A percentile compares a stretch with the other conserved stretches of the same genome.
These are phyloP conservation scores for Nasonia oneida DNA, from an alignment of 2,888 invertebrate genomes.

Conservation along the genomic window DNA sequence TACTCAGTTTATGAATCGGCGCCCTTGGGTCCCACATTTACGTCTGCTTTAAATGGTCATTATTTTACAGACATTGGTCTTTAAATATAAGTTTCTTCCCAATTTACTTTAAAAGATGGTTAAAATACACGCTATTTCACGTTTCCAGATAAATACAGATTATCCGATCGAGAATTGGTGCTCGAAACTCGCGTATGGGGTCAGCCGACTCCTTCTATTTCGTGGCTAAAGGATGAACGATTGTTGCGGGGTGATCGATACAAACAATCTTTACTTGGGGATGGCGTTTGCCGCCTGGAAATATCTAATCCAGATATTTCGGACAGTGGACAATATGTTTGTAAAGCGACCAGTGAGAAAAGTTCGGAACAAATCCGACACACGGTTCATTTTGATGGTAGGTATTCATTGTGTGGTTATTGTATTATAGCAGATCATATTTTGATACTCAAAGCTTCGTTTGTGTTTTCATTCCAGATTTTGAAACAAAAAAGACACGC, in stretches of 20 bases:
- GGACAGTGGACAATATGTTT: conserved; percentile 88
- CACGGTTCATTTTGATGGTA: conserved; percentile 85
- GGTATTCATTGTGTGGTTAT: conserved; percentile 59
- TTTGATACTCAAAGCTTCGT: neutral
- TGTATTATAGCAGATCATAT: neutral
- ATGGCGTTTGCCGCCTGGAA: conserved; percentile 87
- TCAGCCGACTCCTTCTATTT: conserved; percentile 86
- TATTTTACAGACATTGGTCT: conserved; percentile 54
- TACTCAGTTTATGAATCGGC: conserved; percentile 87
- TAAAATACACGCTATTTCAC: conserved; percentile 62
- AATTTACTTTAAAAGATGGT: neutral
- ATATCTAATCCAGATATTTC: conserved; percentile 84
- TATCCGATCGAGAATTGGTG: conserved; percentile 86
- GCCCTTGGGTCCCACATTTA: conserved; percentile 87
- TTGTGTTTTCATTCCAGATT: conserved; percentile 58
- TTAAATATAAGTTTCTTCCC: neutral
- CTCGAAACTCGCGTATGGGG: conserved; percentile 90
- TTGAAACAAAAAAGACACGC: conserved; percentile 57
- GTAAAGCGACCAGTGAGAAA: conserved; percentile 87
- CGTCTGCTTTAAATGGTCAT: conserved; percentile 87
- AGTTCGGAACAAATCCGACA: conserved; percentile 87
- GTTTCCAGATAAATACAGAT: conserved; percentile 85
- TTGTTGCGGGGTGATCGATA: conserved; percentile 83
- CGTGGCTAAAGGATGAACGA: conserved; percentile 88
- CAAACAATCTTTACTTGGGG: conserved; percentile 85